Conservation (phyloP, 2,797 vertebrate genomes). For the Silurus aristotelis region DNA sequence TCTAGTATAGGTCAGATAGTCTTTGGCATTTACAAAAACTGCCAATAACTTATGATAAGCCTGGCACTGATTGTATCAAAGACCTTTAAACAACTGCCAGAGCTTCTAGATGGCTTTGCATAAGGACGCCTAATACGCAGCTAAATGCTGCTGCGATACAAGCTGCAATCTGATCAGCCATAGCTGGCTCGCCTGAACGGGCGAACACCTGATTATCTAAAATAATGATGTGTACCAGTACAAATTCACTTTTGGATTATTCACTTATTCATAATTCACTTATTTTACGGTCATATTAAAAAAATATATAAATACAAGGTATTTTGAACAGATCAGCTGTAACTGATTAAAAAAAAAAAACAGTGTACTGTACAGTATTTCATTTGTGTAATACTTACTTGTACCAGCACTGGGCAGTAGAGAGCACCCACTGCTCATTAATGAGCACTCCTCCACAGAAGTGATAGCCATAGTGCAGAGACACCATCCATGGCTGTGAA, state of each 20-base stretch:
- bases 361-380: not conserved
- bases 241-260: not conserved
- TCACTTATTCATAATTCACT: not conserved
- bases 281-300: not conserved
- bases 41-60: not conserved
- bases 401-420: conserved; percentile 77
- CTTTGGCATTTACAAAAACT: not conserved
- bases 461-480: conserved; percentile 71
- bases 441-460: conserved; percentile 77
- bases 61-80: not conserved
- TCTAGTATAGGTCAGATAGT: too few relatives aligned
- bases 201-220: not conserved
- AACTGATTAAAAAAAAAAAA: not conserved
- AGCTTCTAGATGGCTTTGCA: not conserved
- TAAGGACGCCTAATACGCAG: not conserved
- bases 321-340: not conserved
- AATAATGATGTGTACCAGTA: not conserved
- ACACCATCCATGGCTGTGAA: conserved; percentile 74
- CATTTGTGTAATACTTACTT: conserved; percentile 64
- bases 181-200: not conserved
- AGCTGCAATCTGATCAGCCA: not conserved
- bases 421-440: conserved; percentile 72
- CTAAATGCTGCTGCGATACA: not conserved
- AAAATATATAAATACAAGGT: not conserved
- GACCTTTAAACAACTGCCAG: not conserved